Evolutionary conservation across 2,797 vertebrate species (phyloP), one percentile per base, ranked within the genome.

Genomic region (Vultur gryphus): DNA sequence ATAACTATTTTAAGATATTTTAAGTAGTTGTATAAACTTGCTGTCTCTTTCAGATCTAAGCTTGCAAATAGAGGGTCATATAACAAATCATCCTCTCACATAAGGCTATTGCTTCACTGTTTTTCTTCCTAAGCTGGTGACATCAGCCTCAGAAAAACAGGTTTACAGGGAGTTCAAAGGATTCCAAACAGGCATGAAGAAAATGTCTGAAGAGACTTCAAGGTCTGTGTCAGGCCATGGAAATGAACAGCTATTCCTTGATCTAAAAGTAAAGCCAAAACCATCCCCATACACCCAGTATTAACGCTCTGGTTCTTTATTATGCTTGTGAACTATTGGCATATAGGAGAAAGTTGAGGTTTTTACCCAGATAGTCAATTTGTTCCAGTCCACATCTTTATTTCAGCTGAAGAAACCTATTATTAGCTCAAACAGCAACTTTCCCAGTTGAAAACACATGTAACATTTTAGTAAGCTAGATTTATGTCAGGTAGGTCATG

Each of bases 401-500:
- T 93, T 95, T 86, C 43, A 10, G 75, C 90, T 90, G 71, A 95
- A 96, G 78, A 95, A 95, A 87, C 61, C 84, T 80, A 94, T 96
- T 96, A 93, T 95, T 93, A 93, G 46, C 49, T 87, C 81, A 84
- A 95, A 81, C 61, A 91, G 61, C 35, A 83, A 67, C 91, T 92
- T 91, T 69, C 82, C 48, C 71, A 66, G 90, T 54, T 96, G 89
- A 96, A 95, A 95, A 93, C 87, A 95, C 79, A 92, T 89, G 92
- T 97, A 96, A 72, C 84, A 81, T 94, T 95, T 95, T 92, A 94
- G 89, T 89, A 94, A 96, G 84, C 90, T 93, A 93, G 93, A 96
- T 92, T 97, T 96, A 95, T 95, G 95, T 95, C 89, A 96, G 81
- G 84, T 94, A 92, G 95, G 89, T 94, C 94, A 70, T 92, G 96